phyloP scores from a whole-genome alignment of 1,140 invertebrate genomes.

The Nasonia vitripennis region DNA sequence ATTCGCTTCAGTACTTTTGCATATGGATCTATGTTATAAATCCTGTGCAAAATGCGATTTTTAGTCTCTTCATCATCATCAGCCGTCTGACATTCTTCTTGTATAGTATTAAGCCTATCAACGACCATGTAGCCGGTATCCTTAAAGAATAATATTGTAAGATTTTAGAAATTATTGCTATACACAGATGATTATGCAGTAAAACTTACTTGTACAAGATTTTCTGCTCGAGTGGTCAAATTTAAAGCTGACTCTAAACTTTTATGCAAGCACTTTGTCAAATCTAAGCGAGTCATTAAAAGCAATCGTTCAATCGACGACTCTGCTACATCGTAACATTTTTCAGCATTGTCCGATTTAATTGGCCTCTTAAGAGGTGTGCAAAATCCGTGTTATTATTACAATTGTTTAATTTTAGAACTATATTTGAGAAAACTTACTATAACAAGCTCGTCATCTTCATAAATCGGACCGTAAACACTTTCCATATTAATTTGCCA shows the following conservation, averaged over 20 bases:
- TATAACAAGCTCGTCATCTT: too few species aligned
- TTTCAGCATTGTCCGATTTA: neutral
- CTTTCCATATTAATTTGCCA: too few species aligned
- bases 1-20: neutral
- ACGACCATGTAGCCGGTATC: neutral
- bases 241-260: neutral
- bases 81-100: neutral
- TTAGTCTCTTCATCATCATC: neutral
- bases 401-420: too few species aligned
- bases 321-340: neutral
- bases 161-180: neutral
- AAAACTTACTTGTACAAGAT: neutral
- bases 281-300: neutral
- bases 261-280: neutral
- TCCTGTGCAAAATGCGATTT: neutral
- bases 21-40: neutral
- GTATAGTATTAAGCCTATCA: neutral
- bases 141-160: neutral
- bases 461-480: too few species aligned
- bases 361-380: too few species aligned
- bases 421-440: too few species aligned
- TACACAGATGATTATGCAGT: neutral
- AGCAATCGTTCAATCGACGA: neutral
- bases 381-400: too few species aligned
- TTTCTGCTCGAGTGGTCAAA: neutral